Percentiles rank a stretch among this genome's conserved stretches.
phyloP scores from a whole-genome alignment of 2,888 invertebrate species.

The Polyploca ridens region DNA sequence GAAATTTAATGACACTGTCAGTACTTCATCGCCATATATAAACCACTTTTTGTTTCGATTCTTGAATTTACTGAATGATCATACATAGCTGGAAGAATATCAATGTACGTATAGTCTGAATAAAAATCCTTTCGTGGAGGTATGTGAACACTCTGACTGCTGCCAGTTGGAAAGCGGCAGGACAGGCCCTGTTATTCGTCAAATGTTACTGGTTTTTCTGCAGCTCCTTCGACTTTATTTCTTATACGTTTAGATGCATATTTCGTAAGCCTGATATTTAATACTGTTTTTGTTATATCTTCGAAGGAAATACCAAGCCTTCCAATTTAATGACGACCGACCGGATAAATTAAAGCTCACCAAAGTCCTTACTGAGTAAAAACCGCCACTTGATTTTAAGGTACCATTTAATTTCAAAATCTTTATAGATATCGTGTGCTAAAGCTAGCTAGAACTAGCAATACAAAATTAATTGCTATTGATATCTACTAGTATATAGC shows the following conservation, averaged over 20 bases:
- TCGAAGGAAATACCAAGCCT: conserved; percentile 70
- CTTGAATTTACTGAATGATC: conserved; percentile 22
- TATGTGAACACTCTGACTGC: conserved; percentile 58
- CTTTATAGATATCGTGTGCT: too few species aligned
- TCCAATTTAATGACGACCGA: conserved; percentile 61
- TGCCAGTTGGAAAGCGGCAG: conserved; percentile 41
- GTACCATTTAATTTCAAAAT: background rate
- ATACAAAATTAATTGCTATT: background rate
- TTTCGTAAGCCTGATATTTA: conserved; percentile 31
- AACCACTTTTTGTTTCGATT: conserved; percentile 50
- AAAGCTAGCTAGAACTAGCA: background rate
- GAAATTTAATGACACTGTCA: background rate
- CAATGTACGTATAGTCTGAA: conserved; percentile 25
- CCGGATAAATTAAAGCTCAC: conserved; percentile 57
- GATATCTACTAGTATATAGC: conserved; percentile 15
- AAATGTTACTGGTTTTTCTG: conserved; percentile 56
- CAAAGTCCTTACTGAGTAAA: conserved; percentile 42
- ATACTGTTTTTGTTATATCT: conserved; percentile 60
- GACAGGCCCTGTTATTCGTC: conserved; percentile 55
- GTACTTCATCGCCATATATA: background rate
- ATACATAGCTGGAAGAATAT: background rate
- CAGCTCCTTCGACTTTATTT: conserved; percentile 51
- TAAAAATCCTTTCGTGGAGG: conserved; percentile 61
- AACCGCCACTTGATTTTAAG: conserved; percentile 16
- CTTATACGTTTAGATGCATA: conserved; percentile 41